Evolutionary conservation across 2,797 vertebrate genomes (phyloP), one percentile per base, ranked within the genome.

Genomic region (Phalanger gymnotis): DNA sequence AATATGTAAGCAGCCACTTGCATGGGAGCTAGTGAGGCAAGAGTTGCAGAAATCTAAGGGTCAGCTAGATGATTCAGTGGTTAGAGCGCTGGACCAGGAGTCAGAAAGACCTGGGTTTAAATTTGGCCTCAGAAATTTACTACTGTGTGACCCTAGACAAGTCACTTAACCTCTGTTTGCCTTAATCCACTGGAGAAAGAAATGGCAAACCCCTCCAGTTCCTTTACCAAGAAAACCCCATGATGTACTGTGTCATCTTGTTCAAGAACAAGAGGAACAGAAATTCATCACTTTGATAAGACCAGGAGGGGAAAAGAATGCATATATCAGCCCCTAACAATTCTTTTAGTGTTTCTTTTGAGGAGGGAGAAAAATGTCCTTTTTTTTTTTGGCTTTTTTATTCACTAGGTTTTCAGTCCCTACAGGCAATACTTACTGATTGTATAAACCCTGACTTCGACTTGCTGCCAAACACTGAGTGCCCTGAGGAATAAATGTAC

Each of bases 321-420:
- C 22, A 40, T 47, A 3, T 55, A 55, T 95, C 51, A n/a, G 52
- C 90, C 87, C 91, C 87, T 93, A 89, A 66, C 66, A 94, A 58
- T 22, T 87, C 28, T 81, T 81, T 53, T 94, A 94, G 57, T 87
- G 31, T 89, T 53, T 89, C 51, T 93, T 47, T 56, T 12, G 3
- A n/a, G n/a, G 1, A 4, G 53, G 1, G 2, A 2, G 92, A 57
- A n/a, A 96, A 95, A 2, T 54, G 53, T 40, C 57, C 34, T 1
- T 25, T 87, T 95, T 96, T 95, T 96, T n/a, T 53, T 40, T 40
- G 19, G 34, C 53, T 2, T 25, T 81, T 95, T 96, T 92, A 81
- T 93, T 73, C 47, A 27, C 19, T 2, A 19, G 10, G 11, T 53
- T 9, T 87, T 95, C 54, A 30, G 34, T 92, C 95, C 54, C 95